These are phyloP conservation scores for Hoplostethus mediterraneus DNA, from an alignment of 2,797 vertebrate species.

Conservation along the genomic window DNA sequence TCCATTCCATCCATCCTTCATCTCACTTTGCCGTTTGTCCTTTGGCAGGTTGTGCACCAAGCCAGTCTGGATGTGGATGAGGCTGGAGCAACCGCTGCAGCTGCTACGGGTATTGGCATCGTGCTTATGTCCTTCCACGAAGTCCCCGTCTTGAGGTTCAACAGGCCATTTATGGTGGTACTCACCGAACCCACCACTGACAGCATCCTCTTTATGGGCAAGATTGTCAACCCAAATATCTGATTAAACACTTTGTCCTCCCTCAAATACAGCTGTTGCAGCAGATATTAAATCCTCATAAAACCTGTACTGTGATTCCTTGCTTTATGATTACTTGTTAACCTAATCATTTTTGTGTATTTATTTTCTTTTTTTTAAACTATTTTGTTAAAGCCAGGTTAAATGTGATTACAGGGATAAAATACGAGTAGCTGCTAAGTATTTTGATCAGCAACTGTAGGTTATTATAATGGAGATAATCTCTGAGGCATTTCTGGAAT, in stretches of 20 bases:
- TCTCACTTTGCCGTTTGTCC: conserved; percentile 10
- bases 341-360: neutral
- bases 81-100: conserved; percentile 86
- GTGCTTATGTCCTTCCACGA: conserved; percentile 63
- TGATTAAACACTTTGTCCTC: conserved; percentile 43
- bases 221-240: conserved; percentile 77
- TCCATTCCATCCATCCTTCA: neutral
- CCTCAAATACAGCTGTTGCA: neutral
- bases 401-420: too few relatives aligned
- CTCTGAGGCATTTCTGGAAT: too few relatives aligned
- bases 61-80: conserved; percentile 90
- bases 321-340: too few relatives aligned
- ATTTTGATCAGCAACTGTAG: too few relatives aligned
- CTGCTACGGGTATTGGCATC: conserved; percentile 77
- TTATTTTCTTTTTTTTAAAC: neutral
- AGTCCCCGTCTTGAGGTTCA: conserved; percentile 79
- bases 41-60: conserved; percentile 86
- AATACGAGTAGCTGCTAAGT: too few relatives aligned
- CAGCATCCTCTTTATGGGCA: conserved; percentile 77
- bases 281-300: conserved; percentile 26
- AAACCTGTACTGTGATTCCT: neutral
- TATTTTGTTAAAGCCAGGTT: too few relatives aligned
- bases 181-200: conserved; percentile 84
- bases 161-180: conserved; percentile 89
- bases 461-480: too few relatives aligned